These are phyloP conservation scores for Epinephelus moara DNA, from an alignment of 2,113 vertebrate species.

Conservation along the genomic window DNA sequence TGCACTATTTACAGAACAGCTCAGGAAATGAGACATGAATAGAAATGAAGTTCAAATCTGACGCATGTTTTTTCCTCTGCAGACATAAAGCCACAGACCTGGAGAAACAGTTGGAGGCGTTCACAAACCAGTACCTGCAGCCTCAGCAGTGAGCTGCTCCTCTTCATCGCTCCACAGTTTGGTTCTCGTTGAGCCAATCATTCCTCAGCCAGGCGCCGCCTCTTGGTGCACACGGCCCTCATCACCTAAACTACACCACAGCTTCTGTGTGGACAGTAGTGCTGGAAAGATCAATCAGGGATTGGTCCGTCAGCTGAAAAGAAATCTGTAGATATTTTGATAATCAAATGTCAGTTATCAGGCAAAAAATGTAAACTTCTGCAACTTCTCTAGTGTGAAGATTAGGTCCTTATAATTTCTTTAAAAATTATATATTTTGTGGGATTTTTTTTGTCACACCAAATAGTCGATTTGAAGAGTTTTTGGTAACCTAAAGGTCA, in stretches of 20 bases:
- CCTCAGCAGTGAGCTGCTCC: slow-evolving; percentile 72
- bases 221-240: background rate
- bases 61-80: slow-evolving; percentile 46
- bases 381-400: background rate
- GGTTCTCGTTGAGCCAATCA: slow-evolving; percentile 40
- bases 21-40: background rate
- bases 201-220: slow-evolving; percentile 3
- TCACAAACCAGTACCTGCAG: slow-evolving; percentile 91
- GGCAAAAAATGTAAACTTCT: background rate
- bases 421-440: background rate
- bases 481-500: background rate
- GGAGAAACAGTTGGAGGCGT: slow-evolving; percentile 91
- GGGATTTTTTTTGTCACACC: background rate
- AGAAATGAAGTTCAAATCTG: background rate
- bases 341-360: slow-evolving; percentile 6
- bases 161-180: slow-evolving; percentile 13
- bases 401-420: background rate
- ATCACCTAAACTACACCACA: background rate
- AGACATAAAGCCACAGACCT: slow-evolving; percentile 95
- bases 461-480: background rate
- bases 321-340: slow-evolving; percentile 24
- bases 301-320: background rate
- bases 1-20: background rate
- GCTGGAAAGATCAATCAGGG: background rate
- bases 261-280: background rate